phyloP scores from a whole-genome alignment of 2,797 vertebrate species.

The Numenius phaeopus region DNA sequence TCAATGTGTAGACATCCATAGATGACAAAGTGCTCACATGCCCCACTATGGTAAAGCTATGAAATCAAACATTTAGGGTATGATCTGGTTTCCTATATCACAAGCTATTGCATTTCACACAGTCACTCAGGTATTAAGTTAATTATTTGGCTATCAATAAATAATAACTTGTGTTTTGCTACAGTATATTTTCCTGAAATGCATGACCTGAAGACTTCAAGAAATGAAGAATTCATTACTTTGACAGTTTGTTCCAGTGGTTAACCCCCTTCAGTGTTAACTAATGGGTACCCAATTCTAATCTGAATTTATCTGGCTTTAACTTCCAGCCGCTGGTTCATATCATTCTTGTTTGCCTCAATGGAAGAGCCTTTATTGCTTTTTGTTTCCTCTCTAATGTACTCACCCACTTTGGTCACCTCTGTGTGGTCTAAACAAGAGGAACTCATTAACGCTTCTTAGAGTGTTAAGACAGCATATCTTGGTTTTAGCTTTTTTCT shows the following conservation, averaged over 20 bases:
- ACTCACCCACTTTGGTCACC: not conserved
- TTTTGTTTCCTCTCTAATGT: not conserved
- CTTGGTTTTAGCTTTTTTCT: not conserved
- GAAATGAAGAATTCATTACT: conserved; percentile 3
- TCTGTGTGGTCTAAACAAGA: not conserved
- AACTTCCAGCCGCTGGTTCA: not conserved
- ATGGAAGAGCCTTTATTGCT: not conserved
- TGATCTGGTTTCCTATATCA: not conserved
- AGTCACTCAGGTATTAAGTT: not conserved
- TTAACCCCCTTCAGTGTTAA: conserved; percentile 3
- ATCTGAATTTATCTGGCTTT: conserved; percentile 17
- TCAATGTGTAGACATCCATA: not conserved
- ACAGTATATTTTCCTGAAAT: conserved; percentile 21
- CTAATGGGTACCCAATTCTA: not conserved
- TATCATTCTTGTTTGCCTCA: not conserved
- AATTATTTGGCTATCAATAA: conserved; percentile 24
- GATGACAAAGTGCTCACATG: not conserved
- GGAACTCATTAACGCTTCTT: not conserved
- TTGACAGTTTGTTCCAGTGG: not conserved
- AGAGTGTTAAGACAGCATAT: not conserved
- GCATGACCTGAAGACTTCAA: not conserved
- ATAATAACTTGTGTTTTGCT: not conserved
- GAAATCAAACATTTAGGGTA: not conserved
- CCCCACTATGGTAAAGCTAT: not conserved
- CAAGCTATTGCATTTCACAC: not conserved